Conservation (phyloP, 1,140 invertebrate species). For the Meloidogyne chitwoodi region DNA sequence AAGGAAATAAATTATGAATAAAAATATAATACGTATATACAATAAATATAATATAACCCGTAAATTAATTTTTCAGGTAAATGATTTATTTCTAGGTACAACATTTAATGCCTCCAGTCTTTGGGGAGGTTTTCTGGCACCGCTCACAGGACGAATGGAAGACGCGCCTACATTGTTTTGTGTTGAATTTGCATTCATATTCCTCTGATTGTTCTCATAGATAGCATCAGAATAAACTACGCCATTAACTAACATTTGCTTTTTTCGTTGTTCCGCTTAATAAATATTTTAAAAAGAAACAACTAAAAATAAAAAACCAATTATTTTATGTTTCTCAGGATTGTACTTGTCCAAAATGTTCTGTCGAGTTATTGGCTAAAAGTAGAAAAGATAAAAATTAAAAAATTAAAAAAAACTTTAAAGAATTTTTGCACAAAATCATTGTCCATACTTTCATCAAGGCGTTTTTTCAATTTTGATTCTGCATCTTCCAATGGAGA, state of each 20-base stretch:
- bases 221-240: conserved; percentile 57
- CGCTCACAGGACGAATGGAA: conserved; percentile 27
- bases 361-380: conserved; percentile 55
- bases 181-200: conserved; percentile 9
- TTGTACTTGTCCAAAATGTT: conserved; percentile 47
- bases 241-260: conserved; percentile 25
- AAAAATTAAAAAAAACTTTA: conserved; percentile 56
- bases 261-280: neutral
- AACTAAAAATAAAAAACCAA: conserved; percentile 16
- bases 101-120: conserved; percentile 37
- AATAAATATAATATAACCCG: neutral
- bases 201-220: conserved; percentile 26
- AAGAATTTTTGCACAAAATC: conserved; percentile 72
- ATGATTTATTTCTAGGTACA: conserved; percentile 43
- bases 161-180: neutral
- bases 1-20: too few relatives aligned
- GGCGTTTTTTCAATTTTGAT: conserved; percentile 62
- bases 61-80: conserved; percentile 19
- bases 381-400: neutral
- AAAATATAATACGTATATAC: neutral
- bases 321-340: conserved; percentile 24
- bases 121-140: conserved; percentile 28
- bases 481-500: conserved; percentile 24
- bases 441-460: conserved; percentile 66
- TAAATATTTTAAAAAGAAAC: neutral